Base-by-base conservation (phyloP, 2,113 vertebrate genomes). In the Platysteira castanea region DNA sequence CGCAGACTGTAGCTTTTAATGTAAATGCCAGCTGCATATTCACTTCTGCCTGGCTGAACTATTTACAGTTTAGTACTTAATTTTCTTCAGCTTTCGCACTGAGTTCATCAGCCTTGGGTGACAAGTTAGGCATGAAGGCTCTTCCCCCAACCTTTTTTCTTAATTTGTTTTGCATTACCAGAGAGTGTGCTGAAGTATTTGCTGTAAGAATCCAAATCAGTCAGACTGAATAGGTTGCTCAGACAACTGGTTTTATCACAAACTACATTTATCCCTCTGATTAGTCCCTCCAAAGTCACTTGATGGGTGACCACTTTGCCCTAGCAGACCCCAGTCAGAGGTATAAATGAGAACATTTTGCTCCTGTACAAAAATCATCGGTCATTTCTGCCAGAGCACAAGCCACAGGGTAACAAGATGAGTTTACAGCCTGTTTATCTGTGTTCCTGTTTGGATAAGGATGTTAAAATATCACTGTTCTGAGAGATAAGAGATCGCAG, bases 341-440 rank as follows among this genome's bases (percentile, higher is more conserved):
- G 33, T 44, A 1, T 21, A 81, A 87, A 68, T 63, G 52, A 59
- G 89, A 90, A 50, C 22, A 15, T 88, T 90, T 74, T 39, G 30
- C 54, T 86, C 35, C 4, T 41, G 35, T 63, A 33, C 60, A 64
- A 71, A 93, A 81, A 19, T 15, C 46, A 33, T 41, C 0, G 1
- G 59, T 86, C 56, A 15, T 70, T 92, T 82, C 64, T 87, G 64
- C 33, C 80, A 87, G 59, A 78, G 68, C 64, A 47, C 54, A 87
- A 70, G 59, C 84, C 20, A 31, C 21, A 10, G 46, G n/a, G 14
- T 69, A 74, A 80, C 0, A 9, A 47, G 73, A 47, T 75, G 84
- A 63, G 71, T 90, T 95, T 92, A 75, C 71, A 78, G 47, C 77
- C 35, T 89, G 27, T 92, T 90, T 84, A 84, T 95, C 76, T 54